Evolutionary conservation across 2,888 invertebrate species (phyloP).

Genomic region (Orgyia antiqua): DNA sequence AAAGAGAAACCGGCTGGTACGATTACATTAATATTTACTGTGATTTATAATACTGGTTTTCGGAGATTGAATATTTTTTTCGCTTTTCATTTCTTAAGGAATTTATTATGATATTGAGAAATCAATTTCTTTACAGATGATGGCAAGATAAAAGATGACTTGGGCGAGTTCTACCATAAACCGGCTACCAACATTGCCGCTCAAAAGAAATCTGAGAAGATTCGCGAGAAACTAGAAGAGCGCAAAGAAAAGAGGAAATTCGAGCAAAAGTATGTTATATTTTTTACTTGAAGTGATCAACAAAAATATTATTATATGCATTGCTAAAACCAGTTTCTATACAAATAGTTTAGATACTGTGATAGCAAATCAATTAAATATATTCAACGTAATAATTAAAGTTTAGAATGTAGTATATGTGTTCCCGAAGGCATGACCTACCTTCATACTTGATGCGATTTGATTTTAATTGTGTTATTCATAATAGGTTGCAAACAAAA

Average conservation of each 20-base stretch:
- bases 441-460: too few species aligned
- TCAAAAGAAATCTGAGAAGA: constrained; percentile 86
- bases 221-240: constrained; percentile 87
- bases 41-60: not conserved
- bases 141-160: constrained; percentile 74
- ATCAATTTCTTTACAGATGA: constrained; percentile 53
- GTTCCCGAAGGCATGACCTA: too few species aligned
- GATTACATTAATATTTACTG: constrained; percentile 1
- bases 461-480: not conserved
- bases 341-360: too few species aligned
- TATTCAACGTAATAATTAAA: too few species aligned
- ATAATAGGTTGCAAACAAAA: constrained; percentile 47
- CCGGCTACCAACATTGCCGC: constrained; percentile 87
- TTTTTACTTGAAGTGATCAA: not conserved
- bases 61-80: not conserved
- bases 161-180: constrained; percentile 92
- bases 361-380: too few species aligned
- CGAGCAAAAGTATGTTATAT: constrained; percentile 76
- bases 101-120: too few species aligned
- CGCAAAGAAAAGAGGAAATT: constrained; percentile 88
- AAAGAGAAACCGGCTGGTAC: constrained; percentile 61
- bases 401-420: too few species aligned
- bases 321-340: too few species aligned
- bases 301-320: not conserved
- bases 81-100: not conserved